Percentiles rank a stretch among this genome's conserved stretches.
Conservation (phyloP, 2,888 invertebrate genomes). For the Ochropleura leucogaster region DNA sequence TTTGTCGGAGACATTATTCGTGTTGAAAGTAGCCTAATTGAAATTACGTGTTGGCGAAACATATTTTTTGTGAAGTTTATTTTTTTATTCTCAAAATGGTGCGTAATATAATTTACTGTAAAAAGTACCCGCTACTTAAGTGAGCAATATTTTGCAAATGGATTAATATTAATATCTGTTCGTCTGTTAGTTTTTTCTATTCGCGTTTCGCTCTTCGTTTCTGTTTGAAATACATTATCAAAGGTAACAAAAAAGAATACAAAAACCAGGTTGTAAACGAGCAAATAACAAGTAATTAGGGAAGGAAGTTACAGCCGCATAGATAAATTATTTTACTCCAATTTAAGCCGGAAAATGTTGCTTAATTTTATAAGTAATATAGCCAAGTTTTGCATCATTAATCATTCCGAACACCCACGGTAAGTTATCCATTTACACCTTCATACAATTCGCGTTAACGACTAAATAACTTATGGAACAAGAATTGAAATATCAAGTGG, state of each 20-base stretch:
- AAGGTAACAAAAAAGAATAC: background rate
- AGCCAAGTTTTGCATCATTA: slow-evolving; percentile 20
- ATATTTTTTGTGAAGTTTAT: background rate
- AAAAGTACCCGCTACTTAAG: background rate
- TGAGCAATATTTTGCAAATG: background rate
- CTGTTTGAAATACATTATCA: background rate
- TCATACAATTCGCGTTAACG: slow-evolving; percentile 14
- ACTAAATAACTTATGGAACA: slow-evolving; percentile 21
- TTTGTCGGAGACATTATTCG: background rate
- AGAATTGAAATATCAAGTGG: slow-evolving; percentile 6
- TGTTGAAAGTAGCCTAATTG: background rate
- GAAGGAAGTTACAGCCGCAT: background rate
- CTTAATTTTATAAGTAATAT: slow-evolving; percentile 3
- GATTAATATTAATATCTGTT: background rate
- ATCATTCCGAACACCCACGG: slow-evolving; percentile 15
- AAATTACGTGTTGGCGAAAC: background rate
- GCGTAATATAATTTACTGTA: background rate
- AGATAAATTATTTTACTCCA: slow-evolving; percentile 7
- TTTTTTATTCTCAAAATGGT: background rate
- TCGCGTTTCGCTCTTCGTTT: background rate
- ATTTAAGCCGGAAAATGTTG: background rate
- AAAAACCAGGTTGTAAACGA: background rate
- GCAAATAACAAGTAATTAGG: background rate
- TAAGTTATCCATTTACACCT: slow-evolving; percentile 5
- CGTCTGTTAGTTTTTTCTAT: background rate